Evolutionary conservation across 2,888 invertebrate genomes (phyloP), one percentile per base, ranked within the genome.

Genomic region (Catocala fraxini): DNA sequence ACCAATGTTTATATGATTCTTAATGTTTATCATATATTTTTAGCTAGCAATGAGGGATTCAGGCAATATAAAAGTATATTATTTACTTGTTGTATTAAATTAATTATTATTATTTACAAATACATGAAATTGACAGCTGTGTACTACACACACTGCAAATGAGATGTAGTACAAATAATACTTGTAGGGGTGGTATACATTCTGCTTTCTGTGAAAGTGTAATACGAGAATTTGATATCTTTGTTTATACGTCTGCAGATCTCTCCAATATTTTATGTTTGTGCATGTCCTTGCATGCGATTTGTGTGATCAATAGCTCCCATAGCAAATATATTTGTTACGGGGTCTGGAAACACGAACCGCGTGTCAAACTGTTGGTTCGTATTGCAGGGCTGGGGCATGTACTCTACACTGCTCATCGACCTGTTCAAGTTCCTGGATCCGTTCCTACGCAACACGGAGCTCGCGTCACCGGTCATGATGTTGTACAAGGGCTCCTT

Each of bases 361-460:
- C 4, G 5, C 25, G 1, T 33, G 25, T 4, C 34, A 13, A 49
- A 57, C 1, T 11, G 11, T 51, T 11, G 35, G 5, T 59, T 65
- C 65, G 53, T 13, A 71, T 83, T 77, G 6, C 90, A 96, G 95
- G 98, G 98, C 71, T 99, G 99, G 99, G 97, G 98, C 48, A 97
- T 99, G 96, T 99, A 99, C 89, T 98, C 99, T 0, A 99, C 99
- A 85, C 95, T 99, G 64, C 94, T 99, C 65, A 97, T 99, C 78
- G 99, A 99, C 90, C 95, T 99, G 68, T 99, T 99, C 94, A 99
- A 98, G 88, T 99, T 99, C 92, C 95, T 99, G 75, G 97, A 99
- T 48, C 99, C 99, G 12, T 99, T 99, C 95, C 95, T 99, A 72
- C 96, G 99, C 59, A 99, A 99, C 92, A 99, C 99, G 0, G 99